Evolutionary conservation across 2,113 vertebrate genomes (phyloP), one percentile per base, ranked within the genome.

Genomic region (Tragelaphus scriptus): DNA sequence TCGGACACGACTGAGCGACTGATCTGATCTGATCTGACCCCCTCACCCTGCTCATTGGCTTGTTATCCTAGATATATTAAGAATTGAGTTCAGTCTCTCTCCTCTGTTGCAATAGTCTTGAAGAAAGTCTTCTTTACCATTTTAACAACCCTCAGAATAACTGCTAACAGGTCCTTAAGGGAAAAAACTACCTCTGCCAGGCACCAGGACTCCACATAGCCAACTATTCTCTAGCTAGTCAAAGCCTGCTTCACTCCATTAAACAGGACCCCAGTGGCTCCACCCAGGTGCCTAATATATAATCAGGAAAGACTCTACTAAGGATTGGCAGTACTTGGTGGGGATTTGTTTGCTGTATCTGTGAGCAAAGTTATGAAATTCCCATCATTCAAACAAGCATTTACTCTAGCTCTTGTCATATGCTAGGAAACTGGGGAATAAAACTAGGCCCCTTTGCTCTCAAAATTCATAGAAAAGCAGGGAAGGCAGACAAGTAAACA

Each of bases 391-490:
- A 75, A 88, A 88, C 30, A 87, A 88, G 49, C n/a, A 79, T 90
- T 88, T 94, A 91, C 55, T 95, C 55, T 61, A 79, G 58, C 53
- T 85, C 81, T 82, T 96, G 89, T 63, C 84, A 44, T 95, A 26
- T 92, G n/a, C 63, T 92, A 58, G 19, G 30, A 97, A 36, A 93
- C 21, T 92, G 51, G 30, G 32, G 44, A 58, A 80, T 91, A 90
- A 80, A 61, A 44, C 30, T 86, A 94, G 44, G 58, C 51, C 68
- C 36, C 55, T 55, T 95, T 94, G 44, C 28, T 95, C 53, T 90
- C 81, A 95, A 40, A 58, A 96, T 26, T 88, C 68, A 95, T 68
- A 86, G 79, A 90, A 93, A 92, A 97, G 36, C 40, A 95, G 32
- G 26, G 61, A 87, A 77, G 61, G 65, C 59, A 84, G 59, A 93